A percentile compares a stretch with the other conserved stretches of the same genome.
These are phyloP conservation scores for Anseranas semipalmata DNA, from an alignment of 2,113 vertebrate genomes.

Conservation along the genomic window DNA sequence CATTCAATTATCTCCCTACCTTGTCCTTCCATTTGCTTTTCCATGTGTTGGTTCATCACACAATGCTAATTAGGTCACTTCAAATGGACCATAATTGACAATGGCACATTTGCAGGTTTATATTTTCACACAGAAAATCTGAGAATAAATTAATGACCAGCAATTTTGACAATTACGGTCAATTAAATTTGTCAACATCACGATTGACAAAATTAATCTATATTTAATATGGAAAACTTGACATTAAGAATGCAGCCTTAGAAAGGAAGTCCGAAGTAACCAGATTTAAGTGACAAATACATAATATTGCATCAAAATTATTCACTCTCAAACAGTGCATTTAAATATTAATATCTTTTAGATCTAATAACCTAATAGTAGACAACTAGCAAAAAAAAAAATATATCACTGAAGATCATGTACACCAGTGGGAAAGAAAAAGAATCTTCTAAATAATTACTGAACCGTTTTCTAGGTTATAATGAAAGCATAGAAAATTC, in stretches of 20 bases:
- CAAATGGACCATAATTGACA: slow-evolving; percentile 81
- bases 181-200: slow-evolving; percentile 83
- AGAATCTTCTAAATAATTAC: not conserved
- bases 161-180: slow-evolving; percentile 85
- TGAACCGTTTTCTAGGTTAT: not conserved
- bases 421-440: not conserved
- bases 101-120: slow-evolving; percentile 81
- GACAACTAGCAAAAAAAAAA: not conserved
- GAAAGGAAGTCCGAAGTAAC: not conserved
- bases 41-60: slow-evolving; percentile 79
- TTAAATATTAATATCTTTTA: not conserved
- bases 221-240: slow-evolving; percentile 65
- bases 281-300: slow-evolving; percentile 8
- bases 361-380: not conserved
- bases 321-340: not conserved
- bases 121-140: slow-evolving; percentile 80
- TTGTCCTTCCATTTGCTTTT: slow-evolving; percentile 75
- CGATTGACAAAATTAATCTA: slow-evolving; percentile 66
- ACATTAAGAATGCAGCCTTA: slow-evolving; percentile 29
- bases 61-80: slow-evolving; percentile 88
- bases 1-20: slow-evolving; percentile 77
- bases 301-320: not conserved
- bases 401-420: not conserved
- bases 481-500: not conserved
- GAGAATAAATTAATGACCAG: slow-evolving; percentile 86